These are phyloP conservation scores for Drosophila sordidula DNA, from an alignment of 2,888 invertebrate species.

Conservation along the genomic window DNA sequence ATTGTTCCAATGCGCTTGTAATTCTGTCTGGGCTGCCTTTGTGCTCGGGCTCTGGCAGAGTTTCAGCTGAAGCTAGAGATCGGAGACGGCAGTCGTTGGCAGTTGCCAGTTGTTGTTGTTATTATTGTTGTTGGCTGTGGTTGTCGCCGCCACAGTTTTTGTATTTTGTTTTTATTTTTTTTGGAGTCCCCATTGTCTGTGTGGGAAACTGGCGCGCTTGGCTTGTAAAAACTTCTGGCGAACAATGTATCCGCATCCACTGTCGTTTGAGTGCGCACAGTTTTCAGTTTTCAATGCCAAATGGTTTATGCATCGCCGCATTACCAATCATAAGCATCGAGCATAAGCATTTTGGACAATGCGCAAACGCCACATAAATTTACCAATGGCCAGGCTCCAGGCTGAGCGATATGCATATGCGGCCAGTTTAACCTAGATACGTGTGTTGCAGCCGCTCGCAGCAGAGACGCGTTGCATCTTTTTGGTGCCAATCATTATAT, in stretches of 20 bases:
- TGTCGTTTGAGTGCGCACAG: conserved; percentile 45
- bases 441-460: conserved; percentile 2
- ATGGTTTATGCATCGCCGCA: conserved; percentile 74
- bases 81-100: conserved; percentile 46
- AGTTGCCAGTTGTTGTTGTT: conserved; percentile 39
- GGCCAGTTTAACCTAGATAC: conserved; percentile 70
- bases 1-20: conserved; percentile 76
- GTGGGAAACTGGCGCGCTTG: conserved; percentile 74
- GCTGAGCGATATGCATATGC: conserved; percentile 69
- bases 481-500: conserved; percentile 78
- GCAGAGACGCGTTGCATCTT: conserved; percentile 40
- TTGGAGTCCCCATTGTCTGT: conserved; percentile 70
- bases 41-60: conserved; percentile 41
- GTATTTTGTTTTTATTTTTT: conserved; percentile 22
- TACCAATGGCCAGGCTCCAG: conserved; percentile 43
- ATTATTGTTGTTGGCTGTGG: conserved; percentile 16
- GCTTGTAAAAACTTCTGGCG: conserved; percentile 68
- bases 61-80: conserved; percentile 49
- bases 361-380: conserved; percentile 77
- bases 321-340: conserved; percentile 61
- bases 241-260: conserved; percentile 61
- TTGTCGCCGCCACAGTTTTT: conserved; percentile 66
- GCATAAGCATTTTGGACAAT: conserved; percentile 67
- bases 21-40: conserved; percentile 71
- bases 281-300: conserved; percentile 71